Evolutionary conservation across 2,113 vertebrate genomes (phyloP), one percentile per base, ranked within the genome.

Genomic region (Anolis carolinensis): DNA sequence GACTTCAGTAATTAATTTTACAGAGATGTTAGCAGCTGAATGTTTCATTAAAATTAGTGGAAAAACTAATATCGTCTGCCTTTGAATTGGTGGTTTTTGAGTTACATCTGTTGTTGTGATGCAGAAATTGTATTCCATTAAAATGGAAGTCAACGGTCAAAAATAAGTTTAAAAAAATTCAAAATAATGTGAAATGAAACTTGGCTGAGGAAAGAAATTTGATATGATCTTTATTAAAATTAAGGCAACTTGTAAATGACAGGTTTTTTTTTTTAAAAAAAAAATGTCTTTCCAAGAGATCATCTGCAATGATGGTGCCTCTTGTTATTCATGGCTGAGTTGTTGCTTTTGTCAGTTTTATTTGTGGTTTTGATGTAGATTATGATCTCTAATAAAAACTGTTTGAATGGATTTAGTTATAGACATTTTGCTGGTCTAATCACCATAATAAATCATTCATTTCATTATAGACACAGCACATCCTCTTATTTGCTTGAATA

Each of bases 211-310:
- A 72, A 74, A 36, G 39, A 30, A 81, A 63, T 50, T 63, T 25
- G 68, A 67, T 74, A 32, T 34, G 27, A 63, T 36, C 34, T 16
- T 74, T 92, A 82, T 90, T 84, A 86, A 84, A 91, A 83, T 73
- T 59, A 89, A 93, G 75, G 44, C 77, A 87, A 81, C 30, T 71
- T 91, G 23, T 85, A 39, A 86, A 79, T 63, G 5, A 83, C 73
- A 87, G 39, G 87, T 92, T 92, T 92, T 90, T n/a, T n/a, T n/a
- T n/a, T n/a, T n/a, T n/a, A n/a, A n/a, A n/a, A n/a, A n/a, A n/a
- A n/a, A 30, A 55, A 86, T 81, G 84, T 21, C 6, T 88, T 91
- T 91, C 88, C 20, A 72, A 65, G 92, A 89, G 23, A 81, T 86
- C 8, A 14, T 86, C 82, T 70, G 86, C 89, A 83, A 83, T 85